Evolutionary conservation across 2,113 vertebrate species (phyloP), one percentile per base, ranked within the genome.

Genomic region (Nansenia antarctica): DNA sequence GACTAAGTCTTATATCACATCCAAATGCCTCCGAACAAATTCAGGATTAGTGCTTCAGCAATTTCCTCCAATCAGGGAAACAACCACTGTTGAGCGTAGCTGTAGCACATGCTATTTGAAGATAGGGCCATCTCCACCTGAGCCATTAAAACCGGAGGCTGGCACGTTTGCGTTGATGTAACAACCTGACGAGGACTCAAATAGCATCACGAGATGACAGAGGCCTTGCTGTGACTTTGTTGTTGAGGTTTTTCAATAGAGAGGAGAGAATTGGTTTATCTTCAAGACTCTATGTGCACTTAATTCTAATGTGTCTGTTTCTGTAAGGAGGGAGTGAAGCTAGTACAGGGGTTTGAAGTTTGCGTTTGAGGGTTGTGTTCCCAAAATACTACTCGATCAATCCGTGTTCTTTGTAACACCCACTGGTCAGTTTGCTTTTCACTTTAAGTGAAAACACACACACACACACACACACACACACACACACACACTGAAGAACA

Each of bases 1-100:
- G 5, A 29, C 14, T 2, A 22, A 34, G 14, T 59, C 29, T 70
- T 69, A 14, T 75, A 72, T 77, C 63, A 80, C 76, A 70, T 81
- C 65, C 30, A 64, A 63, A 67, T 32, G 31, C 55, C 47, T 69
- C 62, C 47, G 11, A 27, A 18, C 54, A 29, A 30, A 57, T 57
- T 57, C 54, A 39, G 79, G 79, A 86, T 85, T 82, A 78, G 80
- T 57, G 42, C 42, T 20, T 18, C 14, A 6, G 42, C 42, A 8
- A 29, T 5, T 30, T 31, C 15, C 7, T 14, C n/a, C 31, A 34
- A 31, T 58, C 27, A 18, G n/a, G 3, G n/a, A 20, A 34, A 20
- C 30, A 34, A 31, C 31, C 3, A 11, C 31, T 22, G 7, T 4
- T 47, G 42, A 47, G n/a, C 18, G 18, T 20, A 18, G 42, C 42